A percentile compares a stretch with the other conserved stretches of the same genome.
phyloP scores from a whole-genome alignment of 1,140 invertebrate species.

The Elysia chlorotica region DNA sequence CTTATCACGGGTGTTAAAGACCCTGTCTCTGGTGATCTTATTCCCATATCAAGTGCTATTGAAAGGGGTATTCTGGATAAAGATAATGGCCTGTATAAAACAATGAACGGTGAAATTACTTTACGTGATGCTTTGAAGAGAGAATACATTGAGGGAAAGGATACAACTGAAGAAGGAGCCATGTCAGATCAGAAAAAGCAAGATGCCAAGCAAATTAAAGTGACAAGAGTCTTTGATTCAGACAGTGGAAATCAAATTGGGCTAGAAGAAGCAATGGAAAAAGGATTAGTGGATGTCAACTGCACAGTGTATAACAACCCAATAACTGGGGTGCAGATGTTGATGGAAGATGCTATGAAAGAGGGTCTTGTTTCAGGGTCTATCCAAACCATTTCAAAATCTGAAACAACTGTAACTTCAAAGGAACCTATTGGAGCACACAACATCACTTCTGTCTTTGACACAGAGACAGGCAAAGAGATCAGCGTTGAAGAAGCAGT shows the following conservation, averaged over 20 bases:
- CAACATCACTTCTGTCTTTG: slow-evolving; percentile 77
- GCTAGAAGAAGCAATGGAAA: slow-evolving; percentile 64
- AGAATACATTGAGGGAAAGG: slow-evolving; percentile 76
- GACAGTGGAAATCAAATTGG: slow-evolving; percentile 74
- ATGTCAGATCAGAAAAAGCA: slow-evolving; percentile 77
- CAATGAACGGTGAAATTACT: slow-evolving; percentile 68
- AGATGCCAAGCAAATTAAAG: slow-evolving; percentile 69
- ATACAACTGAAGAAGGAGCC: slow-evolving; percentile 74
- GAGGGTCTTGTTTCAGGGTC: slow-evolving; percentile 76
- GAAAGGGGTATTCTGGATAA: slow-evolving; percentile 50
- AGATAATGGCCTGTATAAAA: slow-evolving; percentile 68
- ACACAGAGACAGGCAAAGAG: slow-evolving; percentile 69
- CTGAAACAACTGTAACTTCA: slow-evolving; percentile 53
- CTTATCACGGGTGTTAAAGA: slow-evolving; percentile 60
- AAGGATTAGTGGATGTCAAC: slow-evolving; percentile 47
- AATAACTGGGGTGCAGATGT: slow-evolving; percentile 39
- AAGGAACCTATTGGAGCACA: slow-evolving; percentile 38
- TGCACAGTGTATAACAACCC: slow-evolving; percentile 67
- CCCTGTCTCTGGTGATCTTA: slow-evolving; percentile 73
- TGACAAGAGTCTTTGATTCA: slow-evolving; percentile 67
- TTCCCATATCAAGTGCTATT: slow-evolving; percentile 68
- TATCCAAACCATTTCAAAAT: slow-evolving; percentile 41
- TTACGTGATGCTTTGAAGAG: slow-evolving; percentile 78
- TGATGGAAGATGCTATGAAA: slow-evolving; percentile 82
- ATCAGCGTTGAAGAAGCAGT: slow-evolving; percentile 54